phyloP scores from a whole-genome alignment of 2,888 invertebrate species.

The Blastobasis adustella region DNA sequence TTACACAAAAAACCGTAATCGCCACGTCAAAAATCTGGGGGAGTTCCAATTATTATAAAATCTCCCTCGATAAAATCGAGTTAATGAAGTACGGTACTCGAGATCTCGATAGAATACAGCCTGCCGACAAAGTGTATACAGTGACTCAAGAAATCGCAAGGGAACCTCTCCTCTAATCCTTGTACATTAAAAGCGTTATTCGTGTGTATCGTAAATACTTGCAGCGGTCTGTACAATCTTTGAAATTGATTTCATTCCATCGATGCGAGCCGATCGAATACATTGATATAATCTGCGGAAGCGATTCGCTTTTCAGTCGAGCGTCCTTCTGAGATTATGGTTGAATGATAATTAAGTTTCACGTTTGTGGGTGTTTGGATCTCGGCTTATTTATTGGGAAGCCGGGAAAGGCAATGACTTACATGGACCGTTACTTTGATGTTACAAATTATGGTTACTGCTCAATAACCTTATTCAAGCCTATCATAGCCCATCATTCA shows the following conservation, averaged over 20 bases:
- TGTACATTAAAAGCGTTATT: not conserved
- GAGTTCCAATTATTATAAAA: constrained; percentile 67
- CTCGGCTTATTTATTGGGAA: not conserved
- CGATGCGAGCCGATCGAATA: constrained; percentile 50
- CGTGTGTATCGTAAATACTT: not conserved
- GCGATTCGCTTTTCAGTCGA: constrained; percentile 35
- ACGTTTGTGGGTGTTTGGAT: too few species aligned
- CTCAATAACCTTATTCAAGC: too few species aligned
- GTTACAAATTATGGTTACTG: too few species aligned
- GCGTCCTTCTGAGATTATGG: constrained; percentile 15
- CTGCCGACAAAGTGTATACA: not conserved
- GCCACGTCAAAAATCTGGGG: constrained; percentile 51
- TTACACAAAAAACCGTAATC: constrained; percentile 56
- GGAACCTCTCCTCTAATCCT: not conserved
- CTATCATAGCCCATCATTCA: too few species aligned
- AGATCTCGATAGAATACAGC: constrained; percentile 45
- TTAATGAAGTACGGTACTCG: constrained; percentile 67
- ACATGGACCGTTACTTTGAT: too few species aligned
- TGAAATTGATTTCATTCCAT: constrained; percentile 67
- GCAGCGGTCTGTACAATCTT: constrained; percentile 29
- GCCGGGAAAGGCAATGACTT: too few species aligned
- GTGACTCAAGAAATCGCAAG: too few species aligned
- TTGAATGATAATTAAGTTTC: not conserved
- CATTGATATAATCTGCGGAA: constrained; percentile 55
- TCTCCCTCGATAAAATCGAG: constrained; percentile 64